Base-by-base conservation (phyloP, 2,888 invertebrate genomes). In the Dasypogon diadema region DNA sequence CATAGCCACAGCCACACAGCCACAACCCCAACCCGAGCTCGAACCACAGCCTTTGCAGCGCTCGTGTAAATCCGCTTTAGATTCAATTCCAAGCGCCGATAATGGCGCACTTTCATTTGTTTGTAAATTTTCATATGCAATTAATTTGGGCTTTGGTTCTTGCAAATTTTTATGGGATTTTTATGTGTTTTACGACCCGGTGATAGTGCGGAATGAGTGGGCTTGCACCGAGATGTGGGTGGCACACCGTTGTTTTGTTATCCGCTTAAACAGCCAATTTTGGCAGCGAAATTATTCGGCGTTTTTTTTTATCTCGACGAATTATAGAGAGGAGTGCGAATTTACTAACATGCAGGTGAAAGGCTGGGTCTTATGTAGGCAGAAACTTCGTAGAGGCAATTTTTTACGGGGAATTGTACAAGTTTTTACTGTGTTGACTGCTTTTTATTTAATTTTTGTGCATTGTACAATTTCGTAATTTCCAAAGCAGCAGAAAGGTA, bases 311-410 rank as follows among this genome's bases (percentile, higher is more conserved):
- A 16, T 51, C 16, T 51, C 16, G 51, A 8, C n/a, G 42, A 12
- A 2, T 51, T 51, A 8, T 51, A 21, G 51, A 51, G 21, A 21
- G 51, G 21, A 18, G 65, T 46, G 65, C 24, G 26, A 65, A 46
- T 24, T 65, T 65, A 46, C 65, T 65, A 65, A 65, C 48, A 65
- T 65, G 65, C 48, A 4, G 65, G 65, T 65, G 65, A 65, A 65
- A 65, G 65, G 65, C 46, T 6, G 16, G 37, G 37, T 37, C 34
- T 42, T 42, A 42, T 42, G 42, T 60, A 42, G 42, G 37, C 37
- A 37, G 37, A 60, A 60, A 16, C 2, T 51, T 51, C 18, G 51
- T n/a, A 5, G 14, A 14, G 12, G 51, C n/a, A 21, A 42, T 63
- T 63, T n/a, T n/a, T n/a, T n/a, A n/a, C n/a, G n/a, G n/a, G n/a